A percentile compares a stretch with the other conserved stretches of the same genome.
Conservation (phyloP, 2,888 invertebrate species). For the Thyatira batis region DNA sequence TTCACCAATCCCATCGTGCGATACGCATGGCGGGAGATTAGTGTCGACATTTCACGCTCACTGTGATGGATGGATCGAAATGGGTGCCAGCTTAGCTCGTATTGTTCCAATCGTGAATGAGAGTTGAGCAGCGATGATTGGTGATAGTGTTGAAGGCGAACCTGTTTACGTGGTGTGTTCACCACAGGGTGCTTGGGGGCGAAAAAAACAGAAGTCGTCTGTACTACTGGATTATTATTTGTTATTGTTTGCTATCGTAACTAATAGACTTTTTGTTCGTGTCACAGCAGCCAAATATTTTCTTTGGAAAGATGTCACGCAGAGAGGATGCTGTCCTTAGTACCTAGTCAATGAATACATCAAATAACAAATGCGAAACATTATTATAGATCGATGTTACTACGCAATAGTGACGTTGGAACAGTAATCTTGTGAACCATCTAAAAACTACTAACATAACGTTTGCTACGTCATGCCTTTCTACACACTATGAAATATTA, state of each 20-base stretch:
- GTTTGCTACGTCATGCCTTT: background rate
- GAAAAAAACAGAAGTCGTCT: slow-evolving; percentile 57
- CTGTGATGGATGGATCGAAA: slow-evolving; percentile 40
- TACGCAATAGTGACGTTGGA: slow-evolving; percentile 20
- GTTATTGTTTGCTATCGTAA: slow-evolving; percentile 48
- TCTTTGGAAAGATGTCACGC: slow-evolving; percentile 29
- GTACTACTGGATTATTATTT: slow-evolving; percentile 53
- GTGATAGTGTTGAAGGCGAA: slow-evolving; percentile 54
- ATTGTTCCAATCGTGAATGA: slow-evolving; percentile 24
- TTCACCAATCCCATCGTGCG: slow-evolving; percentile 57
- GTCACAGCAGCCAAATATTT: slow-evolving; percentile 14
- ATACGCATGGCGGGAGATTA: slow-evolving; percentile 46
- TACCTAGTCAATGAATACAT: slow-evolving; percentile 24
- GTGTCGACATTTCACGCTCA: slow-evolving; percentile 47
- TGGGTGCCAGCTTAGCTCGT: slow-evolving; percentile 36
- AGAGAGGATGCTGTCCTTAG: slow-evolving; percentile 18
- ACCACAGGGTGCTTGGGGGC: slow-evolving; percentile 37
- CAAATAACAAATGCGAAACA: slow-evolving; percentile 15
- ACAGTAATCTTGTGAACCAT: slow-evolving; percentile 21
- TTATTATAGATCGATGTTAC: background rate
- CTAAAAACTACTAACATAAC: slow-evolving; percentile 18
- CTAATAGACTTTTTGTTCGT: slow-evolving; percentile 42
- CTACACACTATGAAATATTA: too few species aligned
- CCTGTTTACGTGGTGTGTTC: slow-evolving; percentile 47
- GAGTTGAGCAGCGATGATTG: slow-evolving; percentile 24